Evolutionary conservation across 2,113 vertebrate species (phyloP).

Genomic region (Eolophus roseicapilla): DNA sequence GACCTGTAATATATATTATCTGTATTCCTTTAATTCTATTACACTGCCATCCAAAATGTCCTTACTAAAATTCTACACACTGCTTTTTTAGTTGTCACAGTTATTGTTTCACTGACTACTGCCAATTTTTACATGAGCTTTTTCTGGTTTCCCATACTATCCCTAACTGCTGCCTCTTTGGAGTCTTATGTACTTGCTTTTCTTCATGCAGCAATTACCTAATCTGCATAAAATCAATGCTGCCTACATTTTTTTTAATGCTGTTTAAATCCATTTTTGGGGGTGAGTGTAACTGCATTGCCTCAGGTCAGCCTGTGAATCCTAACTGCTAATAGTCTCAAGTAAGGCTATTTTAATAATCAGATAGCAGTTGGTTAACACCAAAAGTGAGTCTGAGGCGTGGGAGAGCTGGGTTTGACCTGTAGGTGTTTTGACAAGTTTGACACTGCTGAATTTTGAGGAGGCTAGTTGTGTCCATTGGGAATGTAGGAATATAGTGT

Average conservation of each 20-base stretch:
- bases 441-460: background rate
- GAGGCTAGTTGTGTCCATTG: background rate
- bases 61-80: fast-evolving
- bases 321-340: background rate
- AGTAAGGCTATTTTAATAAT: background rate
- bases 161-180: background rate
- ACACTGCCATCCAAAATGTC: background rate
- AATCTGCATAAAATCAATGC: background rate
- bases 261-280: background rate
- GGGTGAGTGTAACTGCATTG: background rate
- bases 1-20: background rate
- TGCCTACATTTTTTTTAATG: background rate
- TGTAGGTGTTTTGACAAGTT: background rate
- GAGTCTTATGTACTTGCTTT: background rate
- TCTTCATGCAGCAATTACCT: background rate
- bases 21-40: background rate
- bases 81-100: background rate
- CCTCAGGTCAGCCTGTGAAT: background rate
- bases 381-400: background rate
- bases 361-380: background rate
- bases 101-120: background rate
- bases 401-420: background rate
- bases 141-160: fast-evolving
- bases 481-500: background rate
- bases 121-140: background rate